Evolutionary conservation across 1,140 invertebrate species (phyloP), one percentile per base, ranked within the genome.

Genomic region (Littorina saxatilis): DNA sequence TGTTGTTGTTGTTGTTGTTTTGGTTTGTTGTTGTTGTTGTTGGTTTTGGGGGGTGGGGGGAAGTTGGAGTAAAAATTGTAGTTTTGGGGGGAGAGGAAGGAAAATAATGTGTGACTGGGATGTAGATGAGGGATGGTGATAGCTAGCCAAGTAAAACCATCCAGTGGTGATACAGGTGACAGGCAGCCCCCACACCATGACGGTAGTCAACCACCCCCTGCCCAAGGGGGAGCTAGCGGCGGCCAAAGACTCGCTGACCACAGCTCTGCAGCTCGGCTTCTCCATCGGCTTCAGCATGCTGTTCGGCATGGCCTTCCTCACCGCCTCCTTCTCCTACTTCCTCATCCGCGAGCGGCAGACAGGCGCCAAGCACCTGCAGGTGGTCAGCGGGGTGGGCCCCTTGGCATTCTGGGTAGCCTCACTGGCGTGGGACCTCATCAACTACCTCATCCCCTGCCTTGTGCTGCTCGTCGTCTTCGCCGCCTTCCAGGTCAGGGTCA

Each of bases 351-450:
- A 92, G 82, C 81, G 87, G 4, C 76, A 82, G 27, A 82, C 78
- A 63, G 88, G 88, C 35, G 87, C 90, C 1, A 91, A 91, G 80
- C 91, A 92, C 82, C 79, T 91, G 40, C 91, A 92, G 83, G 85
- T 89, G 80, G 89, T 92, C 37, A 91, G 89, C 82, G 92, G 92
- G 3, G 95, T 96, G 0, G 94, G 95, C 58, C 94, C 95, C 0
- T 92, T 94, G 27, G 94, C 94, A 1, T 95, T 95, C 91, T 97
- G 96, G 96, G 73, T 94, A 1, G 93, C 95, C 0, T 94, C 95
- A 0, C 94, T 95, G 32, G 58, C 95, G 0, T 97, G 96, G 95
- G 96, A 97, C 80, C 83, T 92, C 17, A 82, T 93, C 52, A 92
- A 92, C 84, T 92, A 88, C 82, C 27, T 92, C 3, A 76, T 92